These are phyloP conservation scores for Seriola aureovittata DNA, from an alignment of 2,113 vertebrate species.

Conservation along the genomic window DNA sequence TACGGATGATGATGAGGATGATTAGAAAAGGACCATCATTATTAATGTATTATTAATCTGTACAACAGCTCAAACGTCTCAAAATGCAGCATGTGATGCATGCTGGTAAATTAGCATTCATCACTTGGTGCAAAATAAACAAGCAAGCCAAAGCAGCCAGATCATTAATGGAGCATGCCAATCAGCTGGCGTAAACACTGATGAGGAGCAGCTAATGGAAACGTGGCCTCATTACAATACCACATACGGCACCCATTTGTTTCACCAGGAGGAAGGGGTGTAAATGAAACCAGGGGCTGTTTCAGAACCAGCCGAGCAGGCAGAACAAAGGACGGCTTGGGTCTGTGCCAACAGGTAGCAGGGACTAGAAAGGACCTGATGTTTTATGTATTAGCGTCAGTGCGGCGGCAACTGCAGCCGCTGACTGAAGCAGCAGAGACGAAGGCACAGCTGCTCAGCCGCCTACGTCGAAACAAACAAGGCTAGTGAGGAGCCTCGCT, in stretches of 20 bases:
- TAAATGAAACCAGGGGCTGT: constrained; percentile 30
- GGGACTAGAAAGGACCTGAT: constrained; percentile 34
- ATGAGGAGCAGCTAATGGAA: constrained; percentile 55
- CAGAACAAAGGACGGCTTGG: constrained; percentile 37
- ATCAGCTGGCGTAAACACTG: constrained; percentile 47
- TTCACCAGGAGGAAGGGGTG: constrained; percentile 13
- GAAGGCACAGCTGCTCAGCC: constrained; percentile 28
- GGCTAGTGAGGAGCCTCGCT: background rate
- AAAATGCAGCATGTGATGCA: constrained; percentile 34
- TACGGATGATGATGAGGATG: constrained; percentile 46
- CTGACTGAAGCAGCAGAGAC: background rate
- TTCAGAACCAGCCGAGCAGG: constrained; percentile 32
- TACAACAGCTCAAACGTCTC: constrained; percentile 20
- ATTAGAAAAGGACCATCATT: background rate
- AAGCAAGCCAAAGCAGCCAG: constrained; percentile 63
- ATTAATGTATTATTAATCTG: background rate
- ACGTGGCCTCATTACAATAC: constrained; percentile 42
- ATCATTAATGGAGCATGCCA: constrained; percentile 50
- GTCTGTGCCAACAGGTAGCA: constrained; percentile 39
- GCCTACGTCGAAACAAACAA: background rate
- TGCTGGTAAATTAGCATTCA: constrained; percentile 20
- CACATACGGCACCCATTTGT: constrained; percentile 33
- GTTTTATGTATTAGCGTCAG: constrained; percentile 51
- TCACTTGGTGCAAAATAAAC: constrained; percentile 45
- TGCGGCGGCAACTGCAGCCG: background rate